phyloP scores from a whole-genome alignment of 2,113 vertebrate species.

The Malurus alboscapulatus region DNA sequence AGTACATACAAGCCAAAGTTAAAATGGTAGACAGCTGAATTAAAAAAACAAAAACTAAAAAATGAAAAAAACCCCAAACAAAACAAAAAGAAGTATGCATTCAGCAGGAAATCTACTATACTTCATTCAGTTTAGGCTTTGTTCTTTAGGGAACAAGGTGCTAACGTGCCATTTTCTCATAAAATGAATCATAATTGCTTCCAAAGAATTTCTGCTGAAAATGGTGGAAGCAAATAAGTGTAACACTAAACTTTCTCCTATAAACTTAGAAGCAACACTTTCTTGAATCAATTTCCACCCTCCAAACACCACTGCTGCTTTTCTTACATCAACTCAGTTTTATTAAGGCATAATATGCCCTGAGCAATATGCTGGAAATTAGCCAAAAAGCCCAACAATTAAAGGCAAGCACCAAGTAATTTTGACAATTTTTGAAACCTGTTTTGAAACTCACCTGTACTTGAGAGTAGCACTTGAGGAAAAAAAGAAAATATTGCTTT shows the following conservation, averaged over 20 bases:
- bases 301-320: conserved; percentile 62
- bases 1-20: conserved; percentile 73
- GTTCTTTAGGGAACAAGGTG: conserved; percentile 77
- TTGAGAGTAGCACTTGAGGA: conserved; percentile 57
- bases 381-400: conserved; percentile 70
- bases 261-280: conserved; percentile 74
- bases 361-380: conserved; percentile 71
- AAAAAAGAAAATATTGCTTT: conserved; percentile 59
- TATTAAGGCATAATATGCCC: conserved; percentile 70
- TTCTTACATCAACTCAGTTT: conserved; percentile 65
- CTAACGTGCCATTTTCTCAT: conserved; percentile 74
- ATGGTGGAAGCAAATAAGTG: conserved; percentile 71
- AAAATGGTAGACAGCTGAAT: conserved; percentile 67
- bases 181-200: conserved; percentile 70
- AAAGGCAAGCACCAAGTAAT: conserved; percentile 72
- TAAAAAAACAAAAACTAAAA: background rate
- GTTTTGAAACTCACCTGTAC: conserved; percentile 56
- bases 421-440: conserved; percentile 52
- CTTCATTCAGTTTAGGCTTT: conserved; percentile 70
- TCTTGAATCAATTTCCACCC: conserved; percentile 69
- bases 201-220: conserved; percentile 69
- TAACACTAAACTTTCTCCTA: conserved; percentile 73
- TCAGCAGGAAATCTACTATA: conserved; percentile 64
- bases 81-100: conserved; percentile 41
- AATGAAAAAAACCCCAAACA: background rate